These are phyloP conservation scores for Hoplias malabaricus DNA, from an alignment of 2,113 vertebrate species.

Conservation along the genomic window DNA sequence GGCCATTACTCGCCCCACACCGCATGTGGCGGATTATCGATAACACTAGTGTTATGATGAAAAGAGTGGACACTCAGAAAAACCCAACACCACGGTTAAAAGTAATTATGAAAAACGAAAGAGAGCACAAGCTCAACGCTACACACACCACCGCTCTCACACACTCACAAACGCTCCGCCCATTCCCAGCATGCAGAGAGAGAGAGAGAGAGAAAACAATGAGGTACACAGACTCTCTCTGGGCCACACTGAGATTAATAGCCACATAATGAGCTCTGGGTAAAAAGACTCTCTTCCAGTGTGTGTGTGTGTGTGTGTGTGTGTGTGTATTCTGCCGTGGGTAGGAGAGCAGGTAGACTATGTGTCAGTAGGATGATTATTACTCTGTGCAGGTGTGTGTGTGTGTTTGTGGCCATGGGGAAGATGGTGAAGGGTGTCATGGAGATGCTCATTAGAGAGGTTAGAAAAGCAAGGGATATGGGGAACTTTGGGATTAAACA, in stretches of 20 bases:
- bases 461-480: not conserved
- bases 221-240: slow-evolving; percentile 3
- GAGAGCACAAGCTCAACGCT: no score
- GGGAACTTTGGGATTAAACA: not conserved
- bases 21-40: no score
- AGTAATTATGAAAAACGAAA: no score
- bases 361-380: not conserved
- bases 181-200: no score
- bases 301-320: not conserved
- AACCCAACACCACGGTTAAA: no score
- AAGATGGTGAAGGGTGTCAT: not conserved
- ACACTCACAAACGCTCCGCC: no score
- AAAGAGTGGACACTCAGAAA: no score
- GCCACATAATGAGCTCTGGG: not conserved
- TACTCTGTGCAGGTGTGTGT: not conserved
- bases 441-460: not conserved
- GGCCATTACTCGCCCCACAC: no score
- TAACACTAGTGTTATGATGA: no score
- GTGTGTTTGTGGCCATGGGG: slow-evolving; percentile 1
- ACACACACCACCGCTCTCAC: no score
- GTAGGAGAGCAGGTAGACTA: not conserved
- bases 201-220: no score
- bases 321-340: not conserved
- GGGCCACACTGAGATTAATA: slow-evolving; percentile 34
- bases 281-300: not conserved